These are phyloP conservation scores for Coremacera marginata DNA, from an alignment of 2,888 invertebrate species.

Conservation along the genomic window DNA sequence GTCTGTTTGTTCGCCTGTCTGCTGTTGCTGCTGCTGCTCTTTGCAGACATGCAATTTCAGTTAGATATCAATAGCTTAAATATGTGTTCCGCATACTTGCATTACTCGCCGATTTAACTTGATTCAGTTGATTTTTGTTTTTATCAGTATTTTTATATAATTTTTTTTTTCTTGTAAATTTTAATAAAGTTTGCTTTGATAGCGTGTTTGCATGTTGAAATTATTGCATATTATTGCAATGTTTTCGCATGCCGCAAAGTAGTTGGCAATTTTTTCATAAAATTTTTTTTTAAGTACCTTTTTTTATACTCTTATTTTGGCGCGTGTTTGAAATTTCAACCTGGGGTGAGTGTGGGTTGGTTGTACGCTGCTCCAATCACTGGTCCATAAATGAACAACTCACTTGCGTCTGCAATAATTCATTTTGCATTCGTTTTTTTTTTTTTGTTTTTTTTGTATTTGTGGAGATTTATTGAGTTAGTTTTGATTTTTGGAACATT, in stretches of 20 bases:
- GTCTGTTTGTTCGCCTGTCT: neutral
- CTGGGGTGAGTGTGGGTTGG: slow-evolving; percentile 2
- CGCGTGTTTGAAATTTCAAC: slow-evolving; percentile 20
- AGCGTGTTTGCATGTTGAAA: neutral
- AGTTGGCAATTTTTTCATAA: neutral
- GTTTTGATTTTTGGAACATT: slow-evolving; percentile 6
- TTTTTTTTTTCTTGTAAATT: neutral
- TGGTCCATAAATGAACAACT: neutral
- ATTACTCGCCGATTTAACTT: neutral
- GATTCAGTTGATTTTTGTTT: neutral
- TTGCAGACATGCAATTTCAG: slow-evolving; percentile 8
- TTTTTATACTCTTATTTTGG: slow-evolving; percentile 2
- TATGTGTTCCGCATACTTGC: slow-evolving; percentile 18
- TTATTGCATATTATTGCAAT: neutral
- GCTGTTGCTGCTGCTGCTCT: neutral
- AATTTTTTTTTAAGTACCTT: neutral
- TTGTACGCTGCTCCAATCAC: neutral
- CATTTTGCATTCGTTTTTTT: neutral
- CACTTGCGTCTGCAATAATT: slow-evolving; percentile 17
- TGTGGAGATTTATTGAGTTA: slow-evolving; percentile 15
- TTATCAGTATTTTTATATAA: neutral
- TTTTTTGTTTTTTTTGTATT: neutral
- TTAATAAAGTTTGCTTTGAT: neutral
- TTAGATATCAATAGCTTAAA: neutral
- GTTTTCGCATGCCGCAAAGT: neutral